phyloP scores from a whole-genome alignment of 2,888 invertebrate genomes.

The Myathropa florea region DNA sequence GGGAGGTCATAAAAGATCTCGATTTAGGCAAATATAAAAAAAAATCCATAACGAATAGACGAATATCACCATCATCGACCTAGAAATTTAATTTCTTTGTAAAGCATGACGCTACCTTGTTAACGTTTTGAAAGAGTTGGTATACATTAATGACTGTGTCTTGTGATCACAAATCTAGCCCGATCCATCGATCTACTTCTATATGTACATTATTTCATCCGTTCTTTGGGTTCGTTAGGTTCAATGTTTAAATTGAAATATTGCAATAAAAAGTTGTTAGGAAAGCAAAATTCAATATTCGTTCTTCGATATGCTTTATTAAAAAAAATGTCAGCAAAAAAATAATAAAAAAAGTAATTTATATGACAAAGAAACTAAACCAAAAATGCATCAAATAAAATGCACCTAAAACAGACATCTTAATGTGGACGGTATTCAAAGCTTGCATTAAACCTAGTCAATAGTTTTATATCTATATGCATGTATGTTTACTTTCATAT shows the following conservation, averaged over 20 bases:
- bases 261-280: constrained; percentile 48
- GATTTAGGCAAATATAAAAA: background rate
- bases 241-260: constrained; percentile 2
- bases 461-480: constrained; percentile 25
- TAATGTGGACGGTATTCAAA: constrained; percentile 79
- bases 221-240: background rate
- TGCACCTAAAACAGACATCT: constrained; percentile 47
- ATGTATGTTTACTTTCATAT: background rate
- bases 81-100: too few species aligned
- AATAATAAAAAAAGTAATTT: background rate
- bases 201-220: background rate
- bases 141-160: too few species aligned
- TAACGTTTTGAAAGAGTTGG: too few species aligned
- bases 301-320: constrained; percentile 59
- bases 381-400: constrained; percentile 30
- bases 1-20: background rate
- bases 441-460: constrained; percentile 75
- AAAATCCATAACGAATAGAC: too few species aligned
- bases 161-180: background rate
- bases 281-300: constrained; percentile 58
- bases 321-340: constrained; percentile 16
- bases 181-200: background rate
- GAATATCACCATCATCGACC: too few species aligned
- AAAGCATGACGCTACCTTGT: too few species aligned
- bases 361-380: background rate